phyloP scores from a whole-genome alignment of 2,797 vertebrate species.

The Masticophis lateralis region DNA sequence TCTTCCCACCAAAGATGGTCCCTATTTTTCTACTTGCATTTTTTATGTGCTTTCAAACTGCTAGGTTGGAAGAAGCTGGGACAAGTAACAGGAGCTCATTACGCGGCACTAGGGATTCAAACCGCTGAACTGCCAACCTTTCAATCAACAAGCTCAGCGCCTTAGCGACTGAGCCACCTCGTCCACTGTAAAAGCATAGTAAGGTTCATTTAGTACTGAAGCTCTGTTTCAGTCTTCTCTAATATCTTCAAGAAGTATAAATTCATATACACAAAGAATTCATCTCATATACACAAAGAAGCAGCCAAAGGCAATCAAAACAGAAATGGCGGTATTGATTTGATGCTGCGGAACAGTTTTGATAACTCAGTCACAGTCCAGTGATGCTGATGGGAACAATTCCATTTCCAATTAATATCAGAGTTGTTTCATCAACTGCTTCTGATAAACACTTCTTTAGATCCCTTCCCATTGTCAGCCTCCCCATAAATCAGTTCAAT shows the following conservation, averaged over 20 bases:
- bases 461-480: neutral
- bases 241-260: neutral
- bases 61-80: too few species aligned
- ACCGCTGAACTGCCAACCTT: too few species aligned
- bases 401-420: conserved; percentile 1
- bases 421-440: conserved; percentile 14
- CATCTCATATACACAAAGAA: neutral
- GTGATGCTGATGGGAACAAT: neutral
- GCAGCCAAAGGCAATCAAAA: neutral
- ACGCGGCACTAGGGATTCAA: too few species aligned
- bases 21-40: too few species aligned
- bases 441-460: conserved; percentile 39
- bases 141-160: too few species aligned
- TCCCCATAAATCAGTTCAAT: conserved; percentile 28
- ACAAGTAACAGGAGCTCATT: too few species aligned
- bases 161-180: too few species aligned
- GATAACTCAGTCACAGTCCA: neutral
- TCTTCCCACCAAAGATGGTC: too few species aligned
- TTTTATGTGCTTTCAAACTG: too few species aligned
- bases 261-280: neutral
- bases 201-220: neutral
- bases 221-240: neutral
- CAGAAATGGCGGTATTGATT: neutral
- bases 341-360: neutral
- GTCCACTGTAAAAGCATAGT: neutral